A percentile compares a stretch with the other conserved stretches of the same genome.
Conservation (phyloP, 2,113 vertebrate species). For the Amphiprion percula region DNA sequence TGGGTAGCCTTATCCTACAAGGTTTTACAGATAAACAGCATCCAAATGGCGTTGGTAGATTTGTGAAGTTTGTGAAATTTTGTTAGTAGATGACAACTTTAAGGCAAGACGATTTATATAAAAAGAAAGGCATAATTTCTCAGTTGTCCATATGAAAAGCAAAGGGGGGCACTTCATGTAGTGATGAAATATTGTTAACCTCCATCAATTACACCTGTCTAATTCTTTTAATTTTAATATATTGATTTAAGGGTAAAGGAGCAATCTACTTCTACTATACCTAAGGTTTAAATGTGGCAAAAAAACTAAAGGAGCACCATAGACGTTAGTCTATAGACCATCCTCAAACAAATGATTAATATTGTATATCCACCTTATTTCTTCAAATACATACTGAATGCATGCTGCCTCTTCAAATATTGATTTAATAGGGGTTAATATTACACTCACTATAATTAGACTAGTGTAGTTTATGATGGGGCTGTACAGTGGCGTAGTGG, state of each 20-base stretch:
- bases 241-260: too few species aligned
- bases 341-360: neutral
- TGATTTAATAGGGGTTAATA: neutral
- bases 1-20: constrained; percentile 5
- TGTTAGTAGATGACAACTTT: neutral
- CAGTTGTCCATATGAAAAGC: neutral
- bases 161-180: neutral
- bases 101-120: neutral
- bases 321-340: too few species aligned
- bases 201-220: too few species aligned
- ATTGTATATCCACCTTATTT: neutral
- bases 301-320: neutral
- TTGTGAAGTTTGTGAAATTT: neutral
- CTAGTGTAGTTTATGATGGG: neutral
- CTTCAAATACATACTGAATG: neutral
- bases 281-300: neutral
- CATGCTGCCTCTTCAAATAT: too few species aligned
- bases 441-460: neutral
- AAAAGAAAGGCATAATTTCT: neutral
- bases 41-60: constrained; percentile 8
- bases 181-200: neutral
- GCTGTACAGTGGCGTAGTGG: too few species aligned
- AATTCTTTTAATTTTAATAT: too few species aligned
- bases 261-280: too few species aligned
- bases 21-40: neutral